Conservation (phyloP, 2,113 vertebrate species). For the Grammomys surdaster region DNA sequence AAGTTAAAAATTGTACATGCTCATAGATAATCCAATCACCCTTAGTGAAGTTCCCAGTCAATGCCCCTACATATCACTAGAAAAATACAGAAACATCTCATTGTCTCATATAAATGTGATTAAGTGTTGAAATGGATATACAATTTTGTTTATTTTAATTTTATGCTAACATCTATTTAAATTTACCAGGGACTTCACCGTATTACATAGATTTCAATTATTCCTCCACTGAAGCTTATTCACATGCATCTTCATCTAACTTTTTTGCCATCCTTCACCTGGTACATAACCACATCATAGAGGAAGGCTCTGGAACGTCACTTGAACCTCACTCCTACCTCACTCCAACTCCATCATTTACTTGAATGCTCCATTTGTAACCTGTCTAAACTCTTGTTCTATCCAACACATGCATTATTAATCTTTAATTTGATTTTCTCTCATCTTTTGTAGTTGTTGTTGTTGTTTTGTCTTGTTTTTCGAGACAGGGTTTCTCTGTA, state of each 20-base stretch:
- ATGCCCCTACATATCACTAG: not conserved
- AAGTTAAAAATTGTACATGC: too few species aligned
- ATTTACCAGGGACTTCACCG: not conserved
- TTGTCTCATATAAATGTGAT: not conserved
- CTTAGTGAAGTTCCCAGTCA: not conserved
- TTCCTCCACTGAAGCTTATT: not conserved
- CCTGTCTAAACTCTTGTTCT: not conserved
- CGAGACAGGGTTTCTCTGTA: too few species aligned
- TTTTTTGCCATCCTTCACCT: not conserved
- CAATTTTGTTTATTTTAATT: not conserved
- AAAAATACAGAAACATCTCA: not conserved
- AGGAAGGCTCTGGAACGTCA: fast-evolving
- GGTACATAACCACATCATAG: not conserved
- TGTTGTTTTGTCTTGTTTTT: too few species aligned
- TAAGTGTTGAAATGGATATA: not conserved
- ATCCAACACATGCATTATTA: not conserved
- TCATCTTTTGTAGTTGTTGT: too few species aligned
- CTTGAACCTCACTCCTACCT: fast-evolving
- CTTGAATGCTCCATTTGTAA: not conserved
- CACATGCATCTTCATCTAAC: fast-evolving
- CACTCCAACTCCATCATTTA: not conserved
- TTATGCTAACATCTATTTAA: not conserved
- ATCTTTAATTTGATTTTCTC: not conserved
- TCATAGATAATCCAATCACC: not conserved
- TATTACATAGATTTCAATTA: not conserved